These are phyloP conservation scores for Sinotaia quadrata DNA, from an alignment of 2,888 invertebrate genomes.

Conservation along the genomic window DNA sequence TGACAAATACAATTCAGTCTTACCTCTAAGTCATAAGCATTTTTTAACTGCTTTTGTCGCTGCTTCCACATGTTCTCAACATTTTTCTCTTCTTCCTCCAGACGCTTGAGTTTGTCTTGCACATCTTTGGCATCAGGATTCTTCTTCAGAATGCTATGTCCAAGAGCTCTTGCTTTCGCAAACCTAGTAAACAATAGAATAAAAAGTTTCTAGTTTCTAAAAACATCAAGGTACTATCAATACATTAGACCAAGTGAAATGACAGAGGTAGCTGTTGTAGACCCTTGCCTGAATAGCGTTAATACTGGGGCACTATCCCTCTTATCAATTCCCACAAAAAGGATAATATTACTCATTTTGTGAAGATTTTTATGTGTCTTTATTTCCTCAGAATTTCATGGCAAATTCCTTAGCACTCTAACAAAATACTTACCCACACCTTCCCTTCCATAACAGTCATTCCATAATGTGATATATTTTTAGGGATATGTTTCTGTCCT, in stretches of 20 bases:
- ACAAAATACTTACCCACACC: too few species aligned
- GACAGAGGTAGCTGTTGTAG: not conserved
- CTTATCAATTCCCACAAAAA: too few species aligned
- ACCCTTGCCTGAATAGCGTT: too few species aligned
- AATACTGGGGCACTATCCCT: too few species aligned
- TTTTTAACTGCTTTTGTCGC: slow-evolving; percentile 88
- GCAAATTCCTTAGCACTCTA: too few species aligned
- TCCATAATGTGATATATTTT: too few species aligned
- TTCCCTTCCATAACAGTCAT: too few species aligned
- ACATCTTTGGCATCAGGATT: slow-evolving; percentile 86
- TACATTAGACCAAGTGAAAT: slow-evolving; percentile 20
- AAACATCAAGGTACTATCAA: not conserved
- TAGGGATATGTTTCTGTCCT: too few species aligned
- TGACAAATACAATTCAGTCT: too few species aligned
- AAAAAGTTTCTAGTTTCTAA: not conserved
- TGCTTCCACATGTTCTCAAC: slow-evolving; percentile 85
- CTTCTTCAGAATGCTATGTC: slow-evolving; percentile 75
- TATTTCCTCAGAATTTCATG: too few species aligned
- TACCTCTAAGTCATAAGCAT: slow-evolving; percentile 87
- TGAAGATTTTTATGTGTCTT: too few species aligned
- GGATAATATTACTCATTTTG: too few species aligned
- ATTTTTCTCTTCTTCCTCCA: slow-evolving; percentile 83
- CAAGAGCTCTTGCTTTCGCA: slow-evolving; percentile 73
- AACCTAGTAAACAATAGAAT: slow-evolving; percentile 54
- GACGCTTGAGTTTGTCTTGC: slow-evolving; percentile 77